Percentiles rank a stretch among this genome's conserved stretches.
Evolutionary conservation across 2,888 invertebrate genomes (phyloP).

Genomic region (Eueremaeus valkanovi): DNA sequence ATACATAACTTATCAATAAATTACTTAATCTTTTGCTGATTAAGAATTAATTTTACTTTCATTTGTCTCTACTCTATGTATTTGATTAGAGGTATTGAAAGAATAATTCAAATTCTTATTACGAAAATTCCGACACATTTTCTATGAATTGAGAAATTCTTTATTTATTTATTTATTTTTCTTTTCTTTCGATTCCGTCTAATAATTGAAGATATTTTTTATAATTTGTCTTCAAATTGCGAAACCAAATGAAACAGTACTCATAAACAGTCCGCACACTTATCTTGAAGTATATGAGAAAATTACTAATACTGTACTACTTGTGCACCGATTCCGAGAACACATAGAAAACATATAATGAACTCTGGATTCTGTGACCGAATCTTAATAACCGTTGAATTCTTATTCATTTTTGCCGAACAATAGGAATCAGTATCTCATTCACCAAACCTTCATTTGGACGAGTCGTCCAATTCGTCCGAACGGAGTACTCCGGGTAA

Average conservation of each 20-base stretch:
- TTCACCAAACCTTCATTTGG: constrained; percentile 12
- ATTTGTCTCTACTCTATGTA: not conserved
- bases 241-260: not conserved
- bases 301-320: no score
- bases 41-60: constrained; percentile 9
- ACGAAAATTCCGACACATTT: not conserved
- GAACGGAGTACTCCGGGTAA: constrained; percentile 27
- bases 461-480: constrained; percentile 25
- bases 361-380: no score
- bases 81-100: not conserved
- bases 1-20: constrained; percentile 16
- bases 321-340: no score
- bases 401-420: no score
- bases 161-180: not conserved
- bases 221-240: not conserved
- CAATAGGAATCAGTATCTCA: constrained; percentile 8
- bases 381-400: no score
- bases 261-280: no score
- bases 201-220: not conserved
- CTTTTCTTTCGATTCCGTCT: not conserved
- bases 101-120: not conserved
- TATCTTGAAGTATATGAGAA: no score
- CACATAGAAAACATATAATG: no score
- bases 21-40: not conserved
- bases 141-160: not conserved